phyloP scores from a whole-genome alignment of 1,140 invertebrate genomes.

The Idris sp. region DNA sequence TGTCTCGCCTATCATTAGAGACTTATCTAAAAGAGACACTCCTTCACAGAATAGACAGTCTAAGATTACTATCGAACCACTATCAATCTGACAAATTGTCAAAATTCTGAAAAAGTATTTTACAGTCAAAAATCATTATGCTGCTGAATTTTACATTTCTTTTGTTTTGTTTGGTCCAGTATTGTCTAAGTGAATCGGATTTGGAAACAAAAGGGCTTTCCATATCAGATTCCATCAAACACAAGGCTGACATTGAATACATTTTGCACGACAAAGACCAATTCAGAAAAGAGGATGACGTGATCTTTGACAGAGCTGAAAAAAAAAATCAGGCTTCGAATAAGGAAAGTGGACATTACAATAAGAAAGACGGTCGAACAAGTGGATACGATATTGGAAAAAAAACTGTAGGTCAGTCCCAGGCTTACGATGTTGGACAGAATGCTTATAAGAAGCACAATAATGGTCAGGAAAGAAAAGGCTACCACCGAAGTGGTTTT shows the following conservation, averaged over 20 bases:
- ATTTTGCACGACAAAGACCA: conserved; percentile 43
- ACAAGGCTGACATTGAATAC: conserved; percentile 32
- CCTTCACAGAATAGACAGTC: conserved; percentile 16
- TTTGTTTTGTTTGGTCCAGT: conserved; percentile 19
- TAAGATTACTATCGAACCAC: neutral
- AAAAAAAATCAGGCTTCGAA: conserved; percentile 37
- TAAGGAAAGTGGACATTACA: conserved; percentile 53
- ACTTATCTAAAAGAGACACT: conserved; percentile 55
- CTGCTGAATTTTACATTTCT: conserved; percentile 1
- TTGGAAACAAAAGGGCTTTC: conserved; percentile 8
- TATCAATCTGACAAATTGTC: conserved; percentile 18
- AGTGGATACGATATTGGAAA: conserved; percentile 59
- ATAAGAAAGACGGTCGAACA: conserved; percentile 38
- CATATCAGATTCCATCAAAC: conserved; percentile 24
- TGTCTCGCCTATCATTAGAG: conserved; percentile 46
- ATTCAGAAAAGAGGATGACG: conserved; percentile 30
- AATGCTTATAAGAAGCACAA: conserved; percentile 47
- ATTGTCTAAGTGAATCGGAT: conserved; percentile 1
- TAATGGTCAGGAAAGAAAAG: conserved; percentile 79
- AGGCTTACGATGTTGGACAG: conserved; percentile 50
- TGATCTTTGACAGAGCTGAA: conserved; percentile 37
- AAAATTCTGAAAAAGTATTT: too few relatives aligned
- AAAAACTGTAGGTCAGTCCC: conserved; percentile 44
- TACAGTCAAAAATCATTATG: too few relatives aligned
- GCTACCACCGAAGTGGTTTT: conserved; percentile 82